Evolutionary conservation across 2,888 invertebrate species (phyloP).

Genomic region (Serripes groenlandicus): DNA sequence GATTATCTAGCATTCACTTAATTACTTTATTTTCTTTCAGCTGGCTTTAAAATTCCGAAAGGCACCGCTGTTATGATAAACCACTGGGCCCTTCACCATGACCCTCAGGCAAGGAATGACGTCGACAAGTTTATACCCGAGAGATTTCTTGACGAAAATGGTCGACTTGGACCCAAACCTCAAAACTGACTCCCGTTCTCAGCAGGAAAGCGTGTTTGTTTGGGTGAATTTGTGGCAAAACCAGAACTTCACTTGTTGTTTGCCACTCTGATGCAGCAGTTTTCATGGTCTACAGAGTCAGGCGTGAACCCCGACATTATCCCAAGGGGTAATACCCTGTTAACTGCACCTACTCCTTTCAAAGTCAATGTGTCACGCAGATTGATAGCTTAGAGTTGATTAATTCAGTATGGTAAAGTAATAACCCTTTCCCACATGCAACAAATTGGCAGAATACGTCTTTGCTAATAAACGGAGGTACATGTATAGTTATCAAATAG

Average conservation of each 20-base stretch:
- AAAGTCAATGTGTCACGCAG: background rate
- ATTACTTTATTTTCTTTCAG: background rate
- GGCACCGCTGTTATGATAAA: slow-evolving; percentile 74
- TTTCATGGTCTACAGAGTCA: background rate
- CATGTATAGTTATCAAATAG: too few relatives aligned
- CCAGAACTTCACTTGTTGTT: slow-evolving; percentile 74
- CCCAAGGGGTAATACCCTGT: background rate
- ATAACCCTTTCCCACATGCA: too few relatives aligned
- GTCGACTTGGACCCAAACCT: slow-evolving; percentile 50
- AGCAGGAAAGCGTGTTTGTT: slow-evolving; percentile 10
- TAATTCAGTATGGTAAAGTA: too few relatives aligned
- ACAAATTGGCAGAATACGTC: too few relatives aligned
- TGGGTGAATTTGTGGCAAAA: slow-evolving; percentile 78
- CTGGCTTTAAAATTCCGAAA: slow-evolving; percentile 7
- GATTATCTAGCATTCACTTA: too few relatives aligned
- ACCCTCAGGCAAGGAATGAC: slow-evolving; percentile 74
- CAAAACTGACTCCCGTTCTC: slow-evolving; percentile 70
- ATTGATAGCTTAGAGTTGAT: too few relatives aligned
- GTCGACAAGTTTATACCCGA: slow-evolving; percentile 75
- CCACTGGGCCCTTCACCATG: slow-evolving; percentile 73
- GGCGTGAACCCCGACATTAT: background rate
- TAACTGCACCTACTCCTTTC: background rate
- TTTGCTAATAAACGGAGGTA: too few relatives aligned
- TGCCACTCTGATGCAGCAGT: background rate
- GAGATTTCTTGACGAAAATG: slow-evolving; percentile 76